Percentiles rank a stretch among this genome's conserved stretches.
Conservation (phyloP, 2,888 invertebrate species). For the Trichogramma evanescens region DNA sequence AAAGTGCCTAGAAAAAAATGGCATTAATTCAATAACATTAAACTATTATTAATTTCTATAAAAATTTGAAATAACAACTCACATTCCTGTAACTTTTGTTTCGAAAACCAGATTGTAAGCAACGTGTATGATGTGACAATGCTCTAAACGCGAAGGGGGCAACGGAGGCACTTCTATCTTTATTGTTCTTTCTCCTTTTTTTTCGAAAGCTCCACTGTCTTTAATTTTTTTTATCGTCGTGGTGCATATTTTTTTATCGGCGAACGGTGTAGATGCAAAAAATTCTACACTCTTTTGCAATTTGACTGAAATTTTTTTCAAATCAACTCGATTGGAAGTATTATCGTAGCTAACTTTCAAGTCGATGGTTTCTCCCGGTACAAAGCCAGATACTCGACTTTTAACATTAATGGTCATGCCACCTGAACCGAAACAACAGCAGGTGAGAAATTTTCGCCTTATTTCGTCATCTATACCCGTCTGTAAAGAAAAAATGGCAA, state of each 20-base stretch:
- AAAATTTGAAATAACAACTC: constrained; percentile 1
- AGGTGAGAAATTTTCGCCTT: background rate
- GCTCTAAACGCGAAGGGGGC: constrained; percentile 65
- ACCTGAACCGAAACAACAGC: constrained; percentile 54
- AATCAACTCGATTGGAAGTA: constrained; percentile 59
- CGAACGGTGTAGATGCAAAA: constrained; percentile 54
- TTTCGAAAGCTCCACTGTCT: constrained; percentile 54
- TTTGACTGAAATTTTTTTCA: constrained; percentile 22
- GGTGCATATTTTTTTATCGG: constrained; percentile 50
- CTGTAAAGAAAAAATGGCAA: background rate
- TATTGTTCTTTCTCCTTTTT: constrained; percentile 53
- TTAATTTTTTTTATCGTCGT: constrained; percentile 55
- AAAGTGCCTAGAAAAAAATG: constrained; percentile 45
- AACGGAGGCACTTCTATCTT: constrained; percentile 62
- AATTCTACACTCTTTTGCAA: constrained; percentile 51
- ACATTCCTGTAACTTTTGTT: constrained; percentile 23
- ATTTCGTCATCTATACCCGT: background rate
- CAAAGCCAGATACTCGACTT: constrained; percentile 63
- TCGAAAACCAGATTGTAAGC: constrained; percentile 62
- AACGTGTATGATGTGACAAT: constrained; percentile 65
- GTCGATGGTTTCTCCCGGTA: constrained; percentile 66
- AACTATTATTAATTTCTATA: background rate
- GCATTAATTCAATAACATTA: background rate
- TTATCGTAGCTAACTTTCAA: constrained; percentile 58
- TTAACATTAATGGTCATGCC: constrained; percentile 58